Base-by-base conservation (phyloP, 2,888 invertebrate species). In the Agapetus fuscipes region DNA sequence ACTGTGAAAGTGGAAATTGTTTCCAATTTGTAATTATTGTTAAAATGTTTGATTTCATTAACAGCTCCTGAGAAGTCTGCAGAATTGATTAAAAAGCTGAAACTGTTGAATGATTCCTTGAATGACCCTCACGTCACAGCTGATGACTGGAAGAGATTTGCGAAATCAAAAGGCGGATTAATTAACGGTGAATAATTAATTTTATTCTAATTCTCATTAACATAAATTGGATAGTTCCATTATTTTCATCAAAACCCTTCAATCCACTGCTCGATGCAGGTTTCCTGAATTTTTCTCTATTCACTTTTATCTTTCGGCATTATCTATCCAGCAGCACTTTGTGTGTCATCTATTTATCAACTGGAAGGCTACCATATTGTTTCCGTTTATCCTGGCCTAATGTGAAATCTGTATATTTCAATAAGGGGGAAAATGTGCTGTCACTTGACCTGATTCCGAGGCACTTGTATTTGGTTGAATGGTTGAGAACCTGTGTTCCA, bases 111-210 rank as follows among this genome's bases (percentile, higher is more conserved):
- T 54, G 61, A 66, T 51, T 71, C 74, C 39, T 56, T 79, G 30
- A 54, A 58, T 31, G 61, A 68, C 49, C 56, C 67, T 12, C 60
- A 69, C 43, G 55, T 64, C 12, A 59, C 66, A 38, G 53, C 76
- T 45, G 66, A 74, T 48, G 62, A 67, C 48, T 78, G 79, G 76
- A 69, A 70, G 53, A 52, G 60, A 45, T 69, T 80, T 49, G 83
- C 84, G 1, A 66, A 68, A 29, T 72, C 75, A 33, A 74, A 75
- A 55, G 76, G 73, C 51, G 84, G 84, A 10, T 62, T 85, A 47
- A 77, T 84, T 31, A 74, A 72, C 58, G 80, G 80, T 80, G 55
- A 49, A 48, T 50, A 17, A 14, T 37, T 12, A n/a, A 16, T 17
- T 24, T 7, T 9, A 7, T 3, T 29, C 27, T 27, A 10, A 33